Percentiles rank a stretch among this genome's conserved stretches.
Conservation (phyloP, 2,113 vertebrate genomes). For the Solea senegalensis region DNA sequence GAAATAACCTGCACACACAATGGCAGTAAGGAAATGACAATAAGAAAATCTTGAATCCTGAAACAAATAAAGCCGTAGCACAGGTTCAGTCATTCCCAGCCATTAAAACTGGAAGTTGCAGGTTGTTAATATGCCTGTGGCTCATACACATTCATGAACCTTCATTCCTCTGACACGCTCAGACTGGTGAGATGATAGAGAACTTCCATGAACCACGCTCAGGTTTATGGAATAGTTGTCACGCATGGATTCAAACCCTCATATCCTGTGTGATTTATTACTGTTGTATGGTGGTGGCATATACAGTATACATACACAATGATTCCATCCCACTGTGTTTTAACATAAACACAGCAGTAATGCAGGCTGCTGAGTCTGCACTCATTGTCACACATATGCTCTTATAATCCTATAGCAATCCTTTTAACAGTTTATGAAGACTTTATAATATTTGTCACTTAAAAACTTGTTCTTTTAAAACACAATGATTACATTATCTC, state of each 20-base stretch:
- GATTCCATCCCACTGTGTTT: slow-evolving; percentile 20
- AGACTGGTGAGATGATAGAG: slow-evolving; percentile 33
- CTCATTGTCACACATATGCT: neutral
- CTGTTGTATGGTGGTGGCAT: neutral
- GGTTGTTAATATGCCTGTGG: slow-evolving; percentile 26
- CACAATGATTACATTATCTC: no score
- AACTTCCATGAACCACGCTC: neutral
- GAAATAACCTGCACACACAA: no score
- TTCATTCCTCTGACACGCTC: slow-evolving; percentile 51
- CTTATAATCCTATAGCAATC: no score
- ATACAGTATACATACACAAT: neutral
- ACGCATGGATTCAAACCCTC: slow-evolving; percentile 30
- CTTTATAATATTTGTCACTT: no score
- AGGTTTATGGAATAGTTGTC: slow-evolving; percentile 26
- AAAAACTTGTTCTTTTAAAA: no score
- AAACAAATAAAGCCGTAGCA: neutral
- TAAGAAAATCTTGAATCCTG: no score
- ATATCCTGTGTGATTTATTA: slow-evolving; percentile 1
- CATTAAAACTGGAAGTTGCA: slow-evolving; percentile 5
- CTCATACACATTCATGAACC: slow-evolving; percentile 10
- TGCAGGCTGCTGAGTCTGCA: slow-evolving; percentile 20
- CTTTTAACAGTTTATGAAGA: no score
- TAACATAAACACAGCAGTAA: slow-evolving; percentile 16
- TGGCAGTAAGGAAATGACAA: no score
- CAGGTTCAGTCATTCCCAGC: neutral